A percentile compares a stretch with the other conserved stretches of the same genome.
Evolutionary conservation across 2,888 invertebrate species (phyloP).

Genomic region (Drosophila mulleri): DNA sequence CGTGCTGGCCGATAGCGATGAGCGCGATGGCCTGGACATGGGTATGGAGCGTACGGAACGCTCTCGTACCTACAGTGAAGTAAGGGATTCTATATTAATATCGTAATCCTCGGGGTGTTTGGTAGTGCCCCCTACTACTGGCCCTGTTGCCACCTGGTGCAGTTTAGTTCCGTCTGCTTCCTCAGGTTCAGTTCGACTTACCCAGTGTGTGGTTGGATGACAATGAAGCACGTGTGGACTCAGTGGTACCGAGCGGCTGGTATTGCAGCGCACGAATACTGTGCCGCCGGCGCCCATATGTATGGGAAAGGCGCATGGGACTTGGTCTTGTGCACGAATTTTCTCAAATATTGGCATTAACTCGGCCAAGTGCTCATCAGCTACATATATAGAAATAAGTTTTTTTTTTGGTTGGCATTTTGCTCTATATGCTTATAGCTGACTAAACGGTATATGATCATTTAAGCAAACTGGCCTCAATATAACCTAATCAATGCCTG

Average conservation of each 20-base stretch:
- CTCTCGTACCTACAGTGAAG: constrained; percentile 91
- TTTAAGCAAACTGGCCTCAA: constrained; percentile 70
- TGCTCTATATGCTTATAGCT: constrained; percentile 25
- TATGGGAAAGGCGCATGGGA: constrained; percentile 95
- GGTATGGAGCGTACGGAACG: constrained; percentile 96
- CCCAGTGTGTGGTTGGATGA: constrained; percentile 89
- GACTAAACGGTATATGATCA: constrained; percentile 82
- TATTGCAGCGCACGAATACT: constrained; percentile 88
- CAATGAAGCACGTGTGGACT: constrained; percentile 88
- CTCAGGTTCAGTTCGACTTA: constrained; percentile 75
- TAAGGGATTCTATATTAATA: constrained; percentile 13
- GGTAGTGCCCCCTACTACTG: constrained; percentile 29
- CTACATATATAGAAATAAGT: constrained; percentile 85
- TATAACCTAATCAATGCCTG: constrained; percentile 28
- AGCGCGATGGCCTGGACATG: constrained; percentile 92
- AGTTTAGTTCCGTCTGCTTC: constrained; percentile 18
- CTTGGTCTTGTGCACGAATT: constrained; percentile 95
- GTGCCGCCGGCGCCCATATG: constrained; percentile 91
- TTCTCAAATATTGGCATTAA: constrained; percentile 98
- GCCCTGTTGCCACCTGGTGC: constrained; percentile 8
- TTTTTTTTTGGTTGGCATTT: constrained; percentile 30
- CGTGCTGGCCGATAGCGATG: constrained; percentile 93
- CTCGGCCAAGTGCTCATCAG: constrained; percentile 97
- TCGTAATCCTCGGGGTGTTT: not conserved
- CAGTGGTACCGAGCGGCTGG: constrained; percentile 88